These are phyloP conservation scores for Austrofundulus limnaeus DNA, from an alignment of 2,113 vertebrate genomes.

Conservation along the genomic window DNA sequence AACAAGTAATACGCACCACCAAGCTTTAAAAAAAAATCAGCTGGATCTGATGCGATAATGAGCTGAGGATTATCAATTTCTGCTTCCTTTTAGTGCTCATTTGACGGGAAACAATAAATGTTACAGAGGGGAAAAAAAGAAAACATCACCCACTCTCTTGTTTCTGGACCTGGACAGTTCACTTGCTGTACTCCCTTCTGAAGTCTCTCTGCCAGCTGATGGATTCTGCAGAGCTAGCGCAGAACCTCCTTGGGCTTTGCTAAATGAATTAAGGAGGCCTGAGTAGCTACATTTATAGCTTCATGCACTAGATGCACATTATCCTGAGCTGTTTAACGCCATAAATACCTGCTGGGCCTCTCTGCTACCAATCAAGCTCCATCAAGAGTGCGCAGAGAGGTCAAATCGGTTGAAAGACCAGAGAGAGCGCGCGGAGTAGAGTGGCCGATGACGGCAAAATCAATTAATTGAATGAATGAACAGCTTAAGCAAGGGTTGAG, in stretches of 20 bases:
- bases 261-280: conserved; percentile 69
- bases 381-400: conserved; percentile 63
- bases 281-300: conserved; percentile 68
- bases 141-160: conserved; percentile 35
- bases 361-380: conserved; percentile 44
- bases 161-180: conserved; percentile 33
- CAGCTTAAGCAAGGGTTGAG: conserved; percentile 62
- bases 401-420: conserved; percentile 47
- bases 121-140: too few relatives aligned
- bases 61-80: conserved; percentile 12
- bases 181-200: conserved; percentile 36
- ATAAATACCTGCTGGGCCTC: conserved; percentile 63
- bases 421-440: conserved; percentile 36
- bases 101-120: conserved; percentile 28
- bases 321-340: conserved; percentile 64
- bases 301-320: conserved; percentile 63
- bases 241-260: conserved; percentile 49
- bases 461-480: conserved; percentile 72
- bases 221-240: conserved; percentile 47
- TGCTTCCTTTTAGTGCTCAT: conserved; percentile 6
- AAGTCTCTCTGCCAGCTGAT: conserved; percentile 45
- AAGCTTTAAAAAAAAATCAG: conserved; percentile 5
- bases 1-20: conserved; percentile 7
- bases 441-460: conserved; percentile 64
- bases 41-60: conserved; percentile 6